Conservation (phyloP, 2,113 vertebrate genomes). For the Rhea pennata region DNA sequence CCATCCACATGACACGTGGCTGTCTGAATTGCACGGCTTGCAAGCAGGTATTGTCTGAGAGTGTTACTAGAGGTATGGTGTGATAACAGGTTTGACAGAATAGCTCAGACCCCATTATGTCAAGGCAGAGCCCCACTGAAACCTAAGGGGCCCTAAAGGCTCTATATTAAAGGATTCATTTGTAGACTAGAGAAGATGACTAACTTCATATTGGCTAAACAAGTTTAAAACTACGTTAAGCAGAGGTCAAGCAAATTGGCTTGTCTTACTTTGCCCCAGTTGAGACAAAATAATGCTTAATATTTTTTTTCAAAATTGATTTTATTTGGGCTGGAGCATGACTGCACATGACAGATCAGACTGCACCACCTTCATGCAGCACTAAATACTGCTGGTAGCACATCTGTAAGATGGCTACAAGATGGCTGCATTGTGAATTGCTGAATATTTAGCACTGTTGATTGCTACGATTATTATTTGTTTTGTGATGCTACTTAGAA, state of each 20-base stretch:
- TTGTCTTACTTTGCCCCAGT: neutral
- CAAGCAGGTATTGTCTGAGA: neutral
- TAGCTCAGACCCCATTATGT: neutral
- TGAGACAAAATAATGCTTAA: neutral
- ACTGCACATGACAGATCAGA: neutral
- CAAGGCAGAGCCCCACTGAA: neutral
- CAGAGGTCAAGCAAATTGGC: neutral
- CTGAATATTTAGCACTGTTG: neutral
- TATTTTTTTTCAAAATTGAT: neutral
- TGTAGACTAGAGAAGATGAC: fast-evolving
- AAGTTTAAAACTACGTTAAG: neutral
- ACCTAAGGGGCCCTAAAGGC: neutral
- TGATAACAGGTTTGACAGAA: neutral
- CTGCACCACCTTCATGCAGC: neutral
- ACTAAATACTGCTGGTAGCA: neutral
- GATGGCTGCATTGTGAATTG: neutral
- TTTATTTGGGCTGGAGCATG: neutral
- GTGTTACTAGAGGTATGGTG: neutral
- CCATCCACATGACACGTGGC: fast-evolving
- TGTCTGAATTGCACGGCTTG: neutral
- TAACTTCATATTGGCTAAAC: neutral
- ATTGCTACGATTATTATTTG: neutral
- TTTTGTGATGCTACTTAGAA: neutral
- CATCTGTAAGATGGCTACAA: neutral
- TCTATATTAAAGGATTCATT: neutral